Evolutionary conservation across 2,797 vertebrate genomes (phyloP).

Genomic region (Syndactyla subalaris): DNA sequence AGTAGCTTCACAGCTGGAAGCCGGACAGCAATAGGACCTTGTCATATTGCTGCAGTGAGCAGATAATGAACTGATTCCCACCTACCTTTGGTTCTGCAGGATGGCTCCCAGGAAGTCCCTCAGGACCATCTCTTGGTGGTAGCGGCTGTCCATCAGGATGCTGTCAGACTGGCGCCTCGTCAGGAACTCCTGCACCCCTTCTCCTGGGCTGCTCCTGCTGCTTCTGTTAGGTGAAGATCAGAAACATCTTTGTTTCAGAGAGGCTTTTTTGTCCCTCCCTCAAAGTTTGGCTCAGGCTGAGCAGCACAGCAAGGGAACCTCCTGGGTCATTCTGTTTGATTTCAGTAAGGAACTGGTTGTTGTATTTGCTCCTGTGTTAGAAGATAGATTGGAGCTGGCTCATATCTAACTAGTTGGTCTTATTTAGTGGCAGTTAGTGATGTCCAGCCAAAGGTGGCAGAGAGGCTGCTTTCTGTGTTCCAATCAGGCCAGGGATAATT

Average conservation of each 20-base stretch:
- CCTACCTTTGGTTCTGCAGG: conserved; percentile 68
- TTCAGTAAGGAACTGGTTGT: not conserved
- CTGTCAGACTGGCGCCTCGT: conserved; percentile 66
- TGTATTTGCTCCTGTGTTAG: not conserved
- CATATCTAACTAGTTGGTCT: not conserved
- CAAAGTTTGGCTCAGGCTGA: not conserved
- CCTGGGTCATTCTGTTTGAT: not conserved
- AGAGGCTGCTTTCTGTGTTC: not conserved
- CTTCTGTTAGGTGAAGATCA: not conserved
- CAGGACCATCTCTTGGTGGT: conserved; percentile 62
- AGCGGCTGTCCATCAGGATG: conserved; percentile 66
- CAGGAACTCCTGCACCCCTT: conserved; percentile 30
- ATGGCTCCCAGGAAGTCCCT: conserved; percentile 71
- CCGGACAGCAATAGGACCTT: not conserved
- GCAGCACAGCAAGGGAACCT: not conserved
- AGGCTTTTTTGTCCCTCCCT: not conserved
- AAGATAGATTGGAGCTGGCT: not conserved
- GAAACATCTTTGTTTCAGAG: not conserved
- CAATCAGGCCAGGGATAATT: not conserved
- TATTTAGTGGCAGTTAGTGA: not conserved
- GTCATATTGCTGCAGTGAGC: not conserved
- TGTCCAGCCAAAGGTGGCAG: not conserved
- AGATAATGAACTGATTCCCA: not conserved
- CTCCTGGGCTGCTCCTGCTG: conserved; percentile 48
- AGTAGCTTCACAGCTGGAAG: not conserved